A percentile compares a stretch with the other conserved stretches of the same genome.
These are phyloP conservation scores for Clistopyga incitator DNA, from an alignment of 2,888 invertebrate species.

Conservation along the genomic window DNA sequence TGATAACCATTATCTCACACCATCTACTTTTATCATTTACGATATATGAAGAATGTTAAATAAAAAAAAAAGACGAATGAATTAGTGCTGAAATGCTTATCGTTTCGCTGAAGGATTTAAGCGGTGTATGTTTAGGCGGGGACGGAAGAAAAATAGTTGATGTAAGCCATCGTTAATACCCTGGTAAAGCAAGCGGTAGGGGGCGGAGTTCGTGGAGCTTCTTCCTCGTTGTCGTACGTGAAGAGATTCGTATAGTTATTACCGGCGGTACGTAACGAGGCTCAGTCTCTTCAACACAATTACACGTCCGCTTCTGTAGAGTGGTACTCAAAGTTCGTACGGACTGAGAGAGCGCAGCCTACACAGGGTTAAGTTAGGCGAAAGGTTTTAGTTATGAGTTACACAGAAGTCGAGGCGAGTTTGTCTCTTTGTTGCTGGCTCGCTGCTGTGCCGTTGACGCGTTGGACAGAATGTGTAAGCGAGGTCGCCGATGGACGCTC, in stretches of 20 bases:
- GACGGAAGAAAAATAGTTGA: neutral
- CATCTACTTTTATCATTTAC: too few relatives aligned
- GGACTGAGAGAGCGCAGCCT: neutral
- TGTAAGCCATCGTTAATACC: slow-evolving; percentile 43
- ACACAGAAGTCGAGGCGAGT: slow-evolving; percentile 28
- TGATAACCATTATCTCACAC: too few relatives aligned
- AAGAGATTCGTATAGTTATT: slow-evolving; percentile 47
- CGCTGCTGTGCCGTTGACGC: slow-evolving; percentile 13
- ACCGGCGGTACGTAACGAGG: slow-evolving; percentile 46
- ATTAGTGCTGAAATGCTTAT: neutral
- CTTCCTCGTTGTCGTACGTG: slow-evolving; percentile 42
- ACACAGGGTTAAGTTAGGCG: slow-evolving; percentile 27
- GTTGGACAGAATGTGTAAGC: slow-evolving; percentile 20
- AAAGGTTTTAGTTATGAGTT: slow-evolving; percentile 43
- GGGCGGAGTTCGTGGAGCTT: slow-evolving; percentile 44
- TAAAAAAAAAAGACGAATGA: neutral
- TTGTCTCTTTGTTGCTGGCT: slow-evolving; percentile 33
- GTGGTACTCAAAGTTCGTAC: neutral
- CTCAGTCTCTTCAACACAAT: slow-evolving; percentile 14
- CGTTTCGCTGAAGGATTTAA: neutral
- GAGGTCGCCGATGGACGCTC: slow-evolving; percentile 41
- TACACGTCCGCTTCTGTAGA: neutral
- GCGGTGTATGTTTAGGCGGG: neutral
- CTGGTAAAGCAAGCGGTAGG: slow-evolving; percentile 28
- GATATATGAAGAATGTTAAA: too few relatives aligned